These are phyloP conservation scores for Drosophila sulfurigaster DNA, from an alignment of 1,140 invertebrate genomes.

Conservation along the genomic window DNA sequence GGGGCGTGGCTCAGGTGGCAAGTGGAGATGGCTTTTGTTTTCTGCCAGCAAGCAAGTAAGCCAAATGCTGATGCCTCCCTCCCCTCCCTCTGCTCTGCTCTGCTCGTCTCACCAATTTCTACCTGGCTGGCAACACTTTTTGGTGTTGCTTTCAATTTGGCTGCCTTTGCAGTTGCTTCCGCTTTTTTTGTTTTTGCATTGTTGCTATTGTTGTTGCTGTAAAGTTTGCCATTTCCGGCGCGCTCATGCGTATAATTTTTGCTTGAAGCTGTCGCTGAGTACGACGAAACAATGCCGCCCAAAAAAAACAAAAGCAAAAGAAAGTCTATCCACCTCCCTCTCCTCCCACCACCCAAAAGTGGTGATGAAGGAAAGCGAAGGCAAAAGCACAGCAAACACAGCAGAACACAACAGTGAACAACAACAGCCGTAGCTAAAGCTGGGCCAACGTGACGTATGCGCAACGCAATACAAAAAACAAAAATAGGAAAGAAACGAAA, in stretches of 20 bases:
- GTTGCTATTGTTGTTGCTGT: slow-evolving; percentile 50
- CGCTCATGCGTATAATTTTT: slow-evolving; percentile 82
- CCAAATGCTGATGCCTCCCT: slow-evolving; percentile 16
- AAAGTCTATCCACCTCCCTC: not conserved
- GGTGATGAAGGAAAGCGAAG: slow-evolving; percentile 24
- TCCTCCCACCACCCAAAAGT: not conserved
- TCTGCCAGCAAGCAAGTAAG: slow-evolving; percentile 10
- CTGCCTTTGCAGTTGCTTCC: slow-evolving; percentile 58
- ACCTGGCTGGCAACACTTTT: slow-evolving; percentile 60
- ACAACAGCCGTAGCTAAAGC: slow-evolving; percentile 37
- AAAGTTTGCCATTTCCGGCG: slow-evolving; percentile 81
- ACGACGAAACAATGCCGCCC: slow-evolving; percentile 69
- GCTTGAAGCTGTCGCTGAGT: slow-evolving; percentile 77
- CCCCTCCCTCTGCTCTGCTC: slow-evolving; percentile 9
- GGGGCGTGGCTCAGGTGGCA: slow-evolving; percentile 37
- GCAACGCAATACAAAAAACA: slow-evolving; percentile 53
- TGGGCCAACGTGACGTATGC: slow-evolving; percentile 69
- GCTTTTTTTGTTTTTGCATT: slow-evolving; percentile 48
- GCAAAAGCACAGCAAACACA: slow-evolving; percentile 28
- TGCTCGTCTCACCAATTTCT: slow-evolving; percentile 33
- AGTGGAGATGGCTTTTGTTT: slow-evolving; percentile 27
- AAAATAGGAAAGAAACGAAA: not conserved
- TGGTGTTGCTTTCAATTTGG: slow-evolving; percentile 80
- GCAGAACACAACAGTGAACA: not conserved
- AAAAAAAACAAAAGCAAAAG: slow-evolving; percentile 19